These are phyloP conservation scores for Cottus gobio DNA, from an alignment of 2,113 vertebrate genomes.

Conservation along the genomic window DNA sequence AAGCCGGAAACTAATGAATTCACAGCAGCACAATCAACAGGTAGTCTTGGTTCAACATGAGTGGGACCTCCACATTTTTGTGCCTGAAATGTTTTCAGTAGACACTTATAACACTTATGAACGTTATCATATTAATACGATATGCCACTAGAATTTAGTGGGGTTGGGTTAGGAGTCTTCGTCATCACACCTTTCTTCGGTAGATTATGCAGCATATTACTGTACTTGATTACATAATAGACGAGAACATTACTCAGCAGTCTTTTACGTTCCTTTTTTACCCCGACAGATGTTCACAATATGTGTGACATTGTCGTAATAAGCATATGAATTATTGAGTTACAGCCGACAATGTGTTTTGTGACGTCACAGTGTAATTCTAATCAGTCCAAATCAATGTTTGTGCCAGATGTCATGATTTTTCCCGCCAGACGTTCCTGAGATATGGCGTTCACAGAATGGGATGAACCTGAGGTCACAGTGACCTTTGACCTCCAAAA, in stretches of 20 bases:
- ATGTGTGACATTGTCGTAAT: too few species aligned
- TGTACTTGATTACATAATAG: not conserved
- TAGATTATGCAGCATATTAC: slow-evolving; percentile 5
- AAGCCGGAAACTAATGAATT: slow-evolving; percentile 7
- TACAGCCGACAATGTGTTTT: too few species aligned
- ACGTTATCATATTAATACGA: slow-evolving; percentile 9
- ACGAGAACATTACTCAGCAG: not conserved
- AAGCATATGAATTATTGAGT: too few species aligned
- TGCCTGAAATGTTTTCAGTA: not conserved
- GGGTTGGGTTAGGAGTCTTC: slow-evolving; percentile 33
- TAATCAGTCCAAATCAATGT: not conserved
- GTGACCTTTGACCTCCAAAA: not conserved
- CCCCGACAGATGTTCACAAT: not conserved
- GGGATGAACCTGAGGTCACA: not conserved
- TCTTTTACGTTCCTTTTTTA: not conserved
- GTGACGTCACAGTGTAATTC: too few species aligned
- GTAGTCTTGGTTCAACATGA: not conserved
- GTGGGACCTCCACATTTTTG: not conserved
- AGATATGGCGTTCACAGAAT: not conserved
- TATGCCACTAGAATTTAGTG: slow-evolving; percentile 5
- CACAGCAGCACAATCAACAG: not conserved
- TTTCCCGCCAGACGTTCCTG: not conserved
- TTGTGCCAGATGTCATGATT: not conserved
- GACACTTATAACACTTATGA: slow-evolving; percentile 8
- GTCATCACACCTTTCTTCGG: slow-evolving; percentile 9